A percentile compares a stretch with the other conserved stretches of the same genome.
phyloP scores from a whole-genome alignment of 1,140 invertebrate genomes.

The Halotydeus destructor region DNA sequence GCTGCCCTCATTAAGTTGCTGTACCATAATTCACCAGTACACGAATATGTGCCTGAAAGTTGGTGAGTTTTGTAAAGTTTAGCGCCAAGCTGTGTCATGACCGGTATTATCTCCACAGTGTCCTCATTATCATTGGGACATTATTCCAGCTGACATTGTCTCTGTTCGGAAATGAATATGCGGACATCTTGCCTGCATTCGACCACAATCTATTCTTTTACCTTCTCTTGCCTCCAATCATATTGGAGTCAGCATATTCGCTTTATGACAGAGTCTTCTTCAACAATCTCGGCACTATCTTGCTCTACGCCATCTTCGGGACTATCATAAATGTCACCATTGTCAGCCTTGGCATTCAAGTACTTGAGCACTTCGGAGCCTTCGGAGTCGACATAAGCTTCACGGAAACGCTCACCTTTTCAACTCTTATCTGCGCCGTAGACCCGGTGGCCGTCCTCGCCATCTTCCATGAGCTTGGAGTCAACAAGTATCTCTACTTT shows the following conservation, averaged over 20 bases:
- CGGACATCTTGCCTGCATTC: slow-evolving; percentile 20
- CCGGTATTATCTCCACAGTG: too few species aligned
- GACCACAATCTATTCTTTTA: slow-evolving; percentile 24
- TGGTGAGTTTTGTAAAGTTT: too few species aligned
- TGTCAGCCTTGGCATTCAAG: slow-evolving; percentile 27
- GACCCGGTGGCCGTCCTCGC: slow-evolving; percentile 41
- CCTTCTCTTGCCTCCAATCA: slow-evolving; percentile 31
- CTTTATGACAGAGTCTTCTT: slow-evolving; percentile 36
- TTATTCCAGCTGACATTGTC: too few species aligned
- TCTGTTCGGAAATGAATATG: too few species aligned
- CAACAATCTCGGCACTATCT: slow-evolving; percentile 35
- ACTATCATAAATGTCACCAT: slow-evolving; percentile 7
- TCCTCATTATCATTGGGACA: slow-evolving; percentile 3
- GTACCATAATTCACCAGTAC: not conserved
- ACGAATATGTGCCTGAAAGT: slow-evolving; percentile 2
- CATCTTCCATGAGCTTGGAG: slow-evolving; percentile 43
- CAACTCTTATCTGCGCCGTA: slow-evolving; percentile 35
- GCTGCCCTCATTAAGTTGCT: slow-evolving; percentile 1
- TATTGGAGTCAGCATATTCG: slow-evolving; percentile 37
- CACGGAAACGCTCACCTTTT: slow-evolving; percentile 32
- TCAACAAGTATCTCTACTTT: slow-evolving; percentile 42
- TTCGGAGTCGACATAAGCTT: slow-evolving; percentile 24
- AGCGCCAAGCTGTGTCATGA: too few species aligned
- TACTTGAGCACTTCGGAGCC: slow-evolving; percentile 25
- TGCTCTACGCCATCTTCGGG: slow-evolving; percentile 37